Evolutionary conservation across 2,113 vertebrate species (phyloP), one percentile per base, ranked within the genome.

Genomic region (Perca fluviatilis): DNA sequence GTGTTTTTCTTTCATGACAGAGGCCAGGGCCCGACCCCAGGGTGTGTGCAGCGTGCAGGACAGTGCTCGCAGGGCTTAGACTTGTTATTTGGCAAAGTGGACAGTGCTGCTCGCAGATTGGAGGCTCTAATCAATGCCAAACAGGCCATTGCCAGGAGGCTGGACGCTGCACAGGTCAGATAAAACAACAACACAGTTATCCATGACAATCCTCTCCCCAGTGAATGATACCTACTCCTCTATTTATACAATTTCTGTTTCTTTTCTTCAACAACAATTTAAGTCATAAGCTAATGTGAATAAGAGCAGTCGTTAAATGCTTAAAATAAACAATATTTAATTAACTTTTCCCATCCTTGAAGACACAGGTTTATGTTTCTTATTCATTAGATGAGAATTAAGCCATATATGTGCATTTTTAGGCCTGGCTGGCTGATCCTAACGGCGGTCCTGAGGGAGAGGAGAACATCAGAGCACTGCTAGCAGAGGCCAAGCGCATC

Each of bases 341-440:
- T 23, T 6, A 23, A 30, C 21, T 54, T 47, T 36, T 58, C 6
- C 12, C 36, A 46, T 54, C 4, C 23, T 60, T 74, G 33, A 33
- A 53, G 30, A 3, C 46, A 15, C 14, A 53, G 13, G 46, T 50
- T 19, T 21, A 4, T 18, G n/a, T 18, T 58, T 36, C 27, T 21
- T 66, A 15, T 58, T 77, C 9, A 73, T 77, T 13, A 57, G 6
- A 66, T 56, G 10, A 33, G 18, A 65, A 49, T 18, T 21, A 15
- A 64, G 9, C 53, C 21, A 19, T 64, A 19, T 57, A 13, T 83
- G 67, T 85, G 18, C 36, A 16, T 58, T 77, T 9, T 62, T 50
- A 99, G 98, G 97, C 97, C 23, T 99, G 98, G 98, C 96, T 99
- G 67, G 98, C 98, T 21, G 98, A 99, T 94, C 97, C 98, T 57